Evolutionary conservation across 1,140 invertebrate species (phyloP), one percentile per base, ranked within the genome.

Genomic region (Luehdorfia chinensis): DNA sequence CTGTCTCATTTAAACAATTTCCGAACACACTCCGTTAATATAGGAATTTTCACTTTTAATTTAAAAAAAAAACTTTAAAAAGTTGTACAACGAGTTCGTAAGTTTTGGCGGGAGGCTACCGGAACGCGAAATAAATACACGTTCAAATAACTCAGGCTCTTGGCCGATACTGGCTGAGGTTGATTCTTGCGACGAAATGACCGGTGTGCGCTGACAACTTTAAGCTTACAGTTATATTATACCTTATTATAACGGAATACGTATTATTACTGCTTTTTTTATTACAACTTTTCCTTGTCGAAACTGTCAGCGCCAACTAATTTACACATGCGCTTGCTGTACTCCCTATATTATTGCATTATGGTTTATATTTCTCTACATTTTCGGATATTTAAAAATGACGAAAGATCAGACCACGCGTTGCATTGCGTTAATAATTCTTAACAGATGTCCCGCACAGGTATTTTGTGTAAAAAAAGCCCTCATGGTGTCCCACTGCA

Each of bases 351-450:
- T 1, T 1, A 1, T 19, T 37, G 18, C n/a, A n/a, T n/a, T n/a
- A n/a, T n/a, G n/a, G n/a, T n/a, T n/a, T n/a, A n/a, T n/a, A n/a
- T n/a, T n/a, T n/a, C n/a, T n/a, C n/a, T n/a, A n/a, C n/a, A n/a
- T n/a, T n/a, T n/a, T n/a, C n/a, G n/a, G n/a, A 23, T 23, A 37
- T 37, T 21, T 37, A 37, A 37, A 21, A 16, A 16, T 9, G 32
- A 6, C 2, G 5, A 37, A 37, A 37, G 34, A 37, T 37, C 34
- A 37, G 18, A 37, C 34, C 34, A 37, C 34, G 18, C 34, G 34
- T 37, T 37, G 16, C 34, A 37, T 37, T 19, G 34, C n/a, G 34
- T 37, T 37, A 37, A 37, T 37, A 37, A 37, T 23, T 37, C 34
- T 16, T 19, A 11, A 34, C 32, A 34, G 32, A 34, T 34, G 15